These are phyloP conservation scores for Hypercompe scribonia DNA, from an alignment of 2,888 invertebrate genomes.

Conservation along the genomic window DNA sequence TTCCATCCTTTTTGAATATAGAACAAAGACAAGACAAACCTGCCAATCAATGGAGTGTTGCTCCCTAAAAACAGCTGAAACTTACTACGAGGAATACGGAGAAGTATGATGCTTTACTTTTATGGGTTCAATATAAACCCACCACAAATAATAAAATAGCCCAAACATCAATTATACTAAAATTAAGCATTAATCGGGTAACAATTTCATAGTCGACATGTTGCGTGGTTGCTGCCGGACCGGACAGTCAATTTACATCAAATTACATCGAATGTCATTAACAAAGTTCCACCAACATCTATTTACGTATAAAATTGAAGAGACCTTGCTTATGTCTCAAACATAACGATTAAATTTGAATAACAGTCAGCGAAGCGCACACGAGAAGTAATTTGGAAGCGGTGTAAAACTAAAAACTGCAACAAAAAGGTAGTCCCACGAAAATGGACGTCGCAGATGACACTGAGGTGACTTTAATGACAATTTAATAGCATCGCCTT, in stretches of 20 bases:
- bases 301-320: conserved; percentile 42
- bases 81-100: not conserved
- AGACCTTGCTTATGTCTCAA: conserved; percentile 52
- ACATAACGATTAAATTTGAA: conserved; percentile 62
- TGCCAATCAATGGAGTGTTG: not conserved
- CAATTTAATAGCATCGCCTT: conserved; percentile 85
- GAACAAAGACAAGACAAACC: not conserved
- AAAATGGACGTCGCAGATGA: conserved; percentile 82
- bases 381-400: conserved; percentile 50
- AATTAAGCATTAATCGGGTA: conserved; percentile 73
- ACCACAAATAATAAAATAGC: conserved; percentile 25
- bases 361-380: conserved; percentile 29
- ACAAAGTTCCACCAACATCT: conserved; percentile 68
- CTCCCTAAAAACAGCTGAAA: not conserved
- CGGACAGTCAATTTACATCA: conserved; percentile 81
- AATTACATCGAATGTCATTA: conserved; percentile 84
- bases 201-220: conserved; percentile 84
- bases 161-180: conserved; percentile 72
- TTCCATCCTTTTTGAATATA: conserved; percentile 11
- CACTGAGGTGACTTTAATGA: conserved; percentile 84
- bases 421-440: conserved; percentile 81
- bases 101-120: not conserved
- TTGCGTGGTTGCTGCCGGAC: conserved; percentile 77
- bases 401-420: conserved; percentile 80
- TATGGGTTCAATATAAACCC: not conserved